phyloP scores from a whole-genome alignment of 2,797 vertebrate genomes.

The Neopelma chrysocephalum region DNA sequence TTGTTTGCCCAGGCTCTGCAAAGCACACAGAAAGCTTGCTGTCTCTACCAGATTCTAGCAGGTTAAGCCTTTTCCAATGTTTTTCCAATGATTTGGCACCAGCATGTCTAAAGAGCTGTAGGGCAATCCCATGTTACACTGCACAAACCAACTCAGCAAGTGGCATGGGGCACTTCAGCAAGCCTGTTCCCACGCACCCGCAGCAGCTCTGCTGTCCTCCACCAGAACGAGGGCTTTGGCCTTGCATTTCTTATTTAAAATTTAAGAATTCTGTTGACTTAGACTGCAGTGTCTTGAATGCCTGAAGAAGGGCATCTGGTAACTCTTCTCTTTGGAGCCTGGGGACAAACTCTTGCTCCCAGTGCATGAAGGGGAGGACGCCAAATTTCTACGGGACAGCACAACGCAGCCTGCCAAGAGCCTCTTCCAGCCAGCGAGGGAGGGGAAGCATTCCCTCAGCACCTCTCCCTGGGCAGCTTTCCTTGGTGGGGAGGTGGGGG shows the following conservation, averaged over 20 bases:
- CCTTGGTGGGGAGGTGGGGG: background rate
- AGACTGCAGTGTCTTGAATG: accelerated
- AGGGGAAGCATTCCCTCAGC: background rate
- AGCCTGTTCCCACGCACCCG: background rate
- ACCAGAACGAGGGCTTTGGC: background rate
- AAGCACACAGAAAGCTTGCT: background rate
- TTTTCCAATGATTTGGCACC: background rate
- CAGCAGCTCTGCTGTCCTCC: background rate
- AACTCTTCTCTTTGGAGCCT: background rate
- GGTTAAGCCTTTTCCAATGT: background rate
- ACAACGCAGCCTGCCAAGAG: background rate
- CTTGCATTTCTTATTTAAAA: background rate
- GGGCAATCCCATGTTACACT: background rate
- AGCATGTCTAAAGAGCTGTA: background rate
- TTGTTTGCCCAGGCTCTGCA: background rate
- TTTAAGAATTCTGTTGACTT: background rate
- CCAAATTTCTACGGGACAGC: background rate
- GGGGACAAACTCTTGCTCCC: background rate
- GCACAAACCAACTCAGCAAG: background rate
- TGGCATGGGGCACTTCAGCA: background rate
- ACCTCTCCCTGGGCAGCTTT: background rate
- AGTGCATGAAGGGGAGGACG: accelerated
- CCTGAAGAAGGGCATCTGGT: background rate
- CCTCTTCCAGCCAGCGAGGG: background rate
- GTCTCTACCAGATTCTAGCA: background rate